A percentile compares a stretch with the other conserved stretches of the same genome.
Evolutionary conservation across 1,140 invertebrate genomes (phyloP).

Genomic region (Orius laevigatus): DNA sequence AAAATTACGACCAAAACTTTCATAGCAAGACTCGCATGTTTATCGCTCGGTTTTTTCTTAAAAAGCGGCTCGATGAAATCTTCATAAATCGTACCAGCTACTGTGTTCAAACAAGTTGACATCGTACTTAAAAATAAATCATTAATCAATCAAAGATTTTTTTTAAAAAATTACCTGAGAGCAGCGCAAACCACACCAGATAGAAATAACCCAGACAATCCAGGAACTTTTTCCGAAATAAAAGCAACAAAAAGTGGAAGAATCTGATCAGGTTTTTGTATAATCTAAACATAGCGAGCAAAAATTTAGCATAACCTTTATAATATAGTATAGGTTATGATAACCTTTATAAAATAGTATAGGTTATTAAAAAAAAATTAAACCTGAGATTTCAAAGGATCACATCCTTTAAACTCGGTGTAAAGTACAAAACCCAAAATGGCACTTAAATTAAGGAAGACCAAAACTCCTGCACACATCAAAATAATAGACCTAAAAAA

Average conservation of each 20-base stretch:
- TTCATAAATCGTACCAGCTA: slow-evolving; percentile 46
- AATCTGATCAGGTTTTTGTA: slow-evolving; percentile 42
- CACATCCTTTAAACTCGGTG: slow-evolving; percentile 33
- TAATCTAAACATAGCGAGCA: slow-evolving; percentile 10
- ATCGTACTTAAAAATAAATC: slow-evolving; percentile 36
- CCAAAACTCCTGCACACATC: slow-evolving; percentile 45
- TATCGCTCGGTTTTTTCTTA: slow-evolving; percentile 28
- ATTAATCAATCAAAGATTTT: too few species aligned
- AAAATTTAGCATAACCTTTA: too few species aligned
- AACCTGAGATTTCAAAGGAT: slow-evolving; percentile 28
- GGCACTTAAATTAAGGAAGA: slow-evolving; percentile 33
- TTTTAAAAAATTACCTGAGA: background rate
- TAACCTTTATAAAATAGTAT: too few species aligned
- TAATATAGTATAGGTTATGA: too few species aligned
- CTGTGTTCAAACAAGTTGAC: slow-evolving; percentile 43
- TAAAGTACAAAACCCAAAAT: slow-evolving; percentile 32
- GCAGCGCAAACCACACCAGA: slow-evolving; percentile 56
- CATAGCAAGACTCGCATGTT: slow-evolving; percentile 29
- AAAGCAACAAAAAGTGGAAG: slow-evolving; percentile 53
- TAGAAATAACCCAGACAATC: slow-evolving; percentile 64
- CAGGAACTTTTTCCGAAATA: slow-evolving; percentile 42
- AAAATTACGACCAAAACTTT: slow-evolving; percentile 40
- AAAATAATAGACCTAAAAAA: slow-evolving; percentile 37
- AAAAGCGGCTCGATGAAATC: slow-evolving; percentile 37
- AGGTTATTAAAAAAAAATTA: too few species aligned